These are phyloP conservation scores for Drosophila navojoa DNA, from an alignment of 1,140 invertebrate genomes.

Conservation along the genomic window DNA sequence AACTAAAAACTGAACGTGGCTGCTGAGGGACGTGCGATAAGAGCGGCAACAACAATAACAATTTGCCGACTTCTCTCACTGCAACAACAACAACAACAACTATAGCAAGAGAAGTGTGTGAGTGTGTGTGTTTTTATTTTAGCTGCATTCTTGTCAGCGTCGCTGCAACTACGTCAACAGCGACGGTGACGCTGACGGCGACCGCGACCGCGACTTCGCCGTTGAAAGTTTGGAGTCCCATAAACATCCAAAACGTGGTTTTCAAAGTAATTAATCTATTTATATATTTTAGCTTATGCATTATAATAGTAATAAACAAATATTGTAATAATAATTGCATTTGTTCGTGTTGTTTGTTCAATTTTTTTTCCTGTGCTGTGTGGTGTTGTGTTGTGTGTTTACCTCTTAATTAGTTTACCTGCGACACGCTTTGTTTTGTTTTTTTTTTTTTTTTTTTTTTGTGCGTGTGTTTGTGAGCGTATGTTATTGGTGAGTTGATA, in stretches of 20 bases:
- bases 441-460: constrained; percentile 21
- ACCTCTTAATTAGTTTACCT: constrained; percentile 69
- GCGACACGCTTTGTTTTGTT: constrained; percentile 48
- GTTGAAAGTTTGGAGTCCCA: constrained; percentile 37
- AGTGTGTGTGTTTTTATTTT: constrained; percentile 61
- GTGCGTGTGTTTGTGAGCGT: neutral
- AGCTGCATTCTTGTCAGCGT: constrained; percentile 42
- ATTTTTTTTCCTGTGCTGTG: constrained; percentile 51
- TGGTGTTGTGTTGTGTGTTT: constrained; percentile 44
- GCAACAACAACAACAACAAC: constrained; percentile 24
- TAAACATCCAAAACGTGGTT: constrained; percentile 36
- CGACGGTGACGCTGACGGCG: constrained; percentile 11
- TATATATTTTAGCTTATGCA: constrained; percentile 20
- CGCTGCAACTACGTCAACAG: constrained; percentile 20
- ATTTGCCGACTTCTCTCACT: constrained; percentile 25
- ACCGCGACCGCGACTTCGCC: constrained; percentile 24
- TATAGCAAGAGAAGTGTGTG: constrained; percentile 37
- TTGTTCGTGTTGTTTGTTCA: constrained; percentile 51
- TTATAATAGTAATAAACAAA: constrained; percentile 23
- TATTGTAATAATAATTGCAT: constrained; percentile 36
- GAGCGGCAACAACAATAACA: constrained; percentile 47
- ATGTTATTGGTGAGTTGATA: constrained; percentile 45
- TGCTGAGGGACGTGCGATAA: constrained; percentile 65
- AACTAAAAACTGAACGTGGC: constrained; percentile 47
- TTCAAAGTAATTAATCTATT: constrained; percentile 43